Conservation (phyloP, 2,888 invertebrate species). For the Copidosoma aretas region DNA sequence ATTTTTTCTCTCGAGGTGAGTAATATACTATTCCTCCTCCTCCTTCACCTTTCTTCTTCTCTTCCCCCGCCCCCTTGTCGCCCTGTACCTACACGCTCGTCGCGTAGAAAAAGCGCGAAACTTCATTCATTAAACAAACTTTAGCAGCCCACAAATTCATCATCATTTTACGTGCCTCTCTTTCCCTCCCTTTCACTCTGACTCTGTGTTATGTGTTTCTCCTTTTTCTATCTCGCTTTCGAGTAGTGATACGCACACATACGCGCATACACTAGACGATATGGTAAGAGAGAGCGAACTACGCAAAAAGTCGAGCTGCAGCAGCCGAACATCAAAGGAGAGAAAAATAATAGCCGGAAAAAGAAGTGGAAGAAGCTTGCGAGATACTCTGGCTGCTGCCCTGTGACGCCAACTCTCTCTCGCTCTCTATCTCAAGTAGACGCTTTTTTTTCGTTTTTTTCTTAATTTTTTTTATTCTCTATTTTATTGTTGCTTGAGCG, state of each 20-base stretch:
- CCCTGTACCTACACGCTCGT: background rate
- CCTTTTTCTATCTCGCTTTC: no score
- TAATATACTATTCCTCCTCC: no score
- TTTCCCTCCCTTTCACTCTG: background rate
- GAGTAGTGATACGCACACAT: background rate
- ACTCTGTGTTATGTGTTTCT: background rate
- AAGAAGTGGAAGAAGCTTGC: no score
- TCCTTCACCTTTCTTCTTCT: no score
- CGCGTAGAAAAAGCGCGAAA: background rate
- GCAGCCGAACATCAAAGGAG: background rate
- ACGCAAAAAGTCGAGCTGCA: background rate
- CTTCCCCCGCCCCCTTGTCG: no score
- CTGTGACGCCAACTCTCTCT: background rate
- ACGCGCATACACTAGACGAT: no score
- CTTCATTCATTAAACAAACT: conserved; percentile 2
- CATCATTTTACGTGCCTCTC: background rate
- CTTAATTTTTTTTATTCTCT: no score
- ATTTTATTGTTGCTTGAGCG: background rate
- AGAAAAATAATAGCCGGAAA: conserved; percentile 5
- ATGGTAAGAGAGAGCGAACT: no score
- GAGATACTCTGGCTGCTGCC: background rate
- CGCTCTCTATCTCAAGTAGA: background rate
- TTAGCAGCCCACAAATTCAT: background rate
- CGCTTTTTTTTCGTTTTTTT: no score
- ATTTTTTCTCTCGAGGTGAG: no score